These are phyloP conservation scores for Calidris pugnax DNA, from an alignment of 2,113 vertebrate species.

Conservation along the genomic window DNA sequence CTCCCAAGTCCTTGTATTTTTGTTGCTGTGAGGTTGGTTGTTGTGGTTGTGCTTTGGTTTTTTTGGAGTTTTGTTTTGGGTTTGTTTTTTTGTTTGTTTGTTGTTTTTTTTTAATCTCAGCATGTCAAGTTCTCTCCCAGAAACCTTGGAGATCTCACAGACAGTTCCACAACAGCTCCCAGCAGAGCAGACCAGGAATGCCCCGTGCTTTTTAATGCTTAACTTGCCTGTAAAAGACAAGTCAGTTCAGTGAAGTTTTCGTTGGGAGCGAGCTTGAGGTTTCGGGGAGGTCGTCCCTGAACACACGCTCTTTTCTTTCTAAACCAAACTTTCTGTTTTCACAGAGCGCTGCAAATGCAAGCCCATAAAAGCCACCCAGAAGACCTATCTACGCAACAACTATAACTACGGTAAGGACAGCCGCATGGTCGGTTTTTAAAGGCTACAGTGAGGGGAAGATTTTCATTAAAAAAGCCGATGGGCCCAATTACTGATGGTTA, in stretches of 20 bases:
- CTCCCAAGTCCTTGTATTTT: not conserved
- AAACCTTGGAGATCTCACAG: not conserved
- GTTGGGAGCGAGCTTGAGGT: not conserved
- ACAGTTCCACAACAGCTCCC: not conserved
- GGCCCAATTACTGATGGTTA: not conserved
- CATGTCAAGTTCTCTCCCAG: not conserved
- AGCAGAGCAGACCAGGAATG: not conserved
- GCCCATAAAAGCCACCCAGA: slow-evolving; percentile 81
- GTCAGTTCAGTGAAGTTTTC: not conserved
- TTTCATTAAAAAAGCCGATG: not conserved
- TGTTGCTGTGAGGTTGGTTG: not conserved
- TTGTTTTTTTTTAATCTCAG: not conserved
- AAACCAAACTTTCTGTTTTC: slow-evolving; percentile 43
- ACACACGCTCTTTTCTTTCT: not conserved
- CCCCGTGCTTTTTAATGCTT: not conserved
- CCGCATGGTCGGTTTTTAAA: not conserved
- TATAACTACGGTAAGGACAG: slow-evolving; percentile 93
- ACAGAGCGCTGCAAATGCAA: slow-evolving; percentile 92
- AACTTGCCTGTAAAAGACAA: not conserved
- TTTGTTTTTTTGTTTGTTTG: too few relatives aligned
- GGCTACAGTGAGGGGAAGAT: not conserved
- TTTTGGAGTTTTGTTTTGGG: not conserved
- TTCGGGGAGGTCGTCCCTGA: not conserved
- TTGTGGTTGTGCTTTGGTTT: not conserved
- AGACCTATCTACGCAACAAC: slow-evolving; percentile 91